Evolutionary conservation across 2,797 vertebrate species (phyloP).

Genomic region (Thamnophis elegans): DNA sequence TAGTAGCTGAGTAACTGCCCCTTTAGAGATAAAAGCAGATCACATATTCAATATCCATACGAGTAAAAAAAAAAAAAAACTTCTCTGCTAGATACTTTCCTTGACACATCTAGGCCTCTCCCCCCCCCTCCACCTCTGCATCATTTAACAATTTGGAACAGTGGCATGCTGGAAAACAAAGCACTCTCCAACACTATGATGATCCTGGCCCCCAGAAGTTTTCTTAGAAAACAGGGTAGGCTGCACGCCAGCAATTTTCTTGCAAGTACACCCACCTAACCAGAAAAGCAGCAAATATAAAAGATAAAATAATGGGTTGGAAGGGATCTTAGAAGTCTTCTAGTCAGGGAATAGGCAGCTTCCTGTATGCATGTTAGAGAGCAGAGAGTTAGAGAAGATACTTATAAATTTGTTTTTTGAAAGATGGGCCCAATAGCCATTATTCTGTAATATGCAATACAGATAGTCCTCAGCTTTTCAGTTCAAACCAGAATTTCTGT

Average conservation of each 20-base stretch:
- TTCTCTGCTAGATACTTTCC: not conserved
- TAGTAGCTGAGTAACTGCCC: not conserved
- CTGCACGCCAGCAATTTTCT: not conserved
- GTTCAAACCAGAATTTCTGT: not conserved
- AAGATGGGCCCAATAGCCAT: not conserved
- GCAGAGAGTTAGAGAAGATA: not conserved
- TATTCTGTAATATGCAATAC: not conserved
- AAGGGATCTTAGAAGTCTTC: not conserved
- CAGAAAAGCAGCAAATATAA: not conserved
- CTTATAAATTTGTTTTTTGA: not conserved
- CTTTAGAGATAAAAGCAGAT: not conserved
- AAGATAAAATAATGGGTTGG: not conserved
- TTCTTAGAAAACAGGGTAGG: not conserved
- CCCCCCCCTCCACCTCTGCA: not conserved
- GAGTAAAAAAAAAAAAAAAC: not conserved
- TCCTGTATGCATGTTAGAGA: not conserved
- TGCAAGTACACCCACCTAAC: not conserved
- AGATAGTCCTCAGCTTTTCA: not conserved
- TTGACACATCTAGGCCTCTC: not conserved
- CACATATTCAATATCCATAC: not conserved
- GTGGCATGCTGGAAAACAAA: not conserved
- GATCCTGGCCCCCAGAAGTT: not conserved
- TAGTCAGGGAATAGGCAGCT: not conserved
- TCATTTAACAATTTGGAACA: not conserved
- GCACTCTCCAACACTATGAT: not conserved